Conservation (phyloP, 2,888 invertebrate genomes). For the Dicycla oo region DNA sequence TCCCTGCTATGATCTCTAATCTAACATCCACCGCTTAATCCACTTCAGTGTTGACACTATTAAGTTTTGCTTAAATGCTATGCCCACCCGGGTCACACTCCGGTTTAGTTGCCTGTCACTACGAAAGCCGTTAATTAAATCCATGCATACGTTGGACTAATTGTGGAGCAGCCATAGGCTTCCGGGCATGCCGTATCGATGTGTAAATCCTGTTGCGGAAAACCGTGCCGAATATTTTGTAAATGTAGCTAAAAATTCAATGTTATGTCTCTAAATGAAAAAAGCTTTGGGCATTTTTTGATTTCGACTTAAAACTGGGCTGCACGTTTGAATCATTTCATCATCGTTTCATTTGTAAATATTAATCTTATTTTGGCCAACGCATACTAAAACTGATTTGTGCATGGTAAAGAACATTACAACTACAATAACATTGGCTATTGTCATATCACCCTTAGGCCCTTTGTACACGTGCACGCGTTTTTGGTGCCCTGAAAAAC, state of each 20-base stretch:
- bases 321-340: not conserved
- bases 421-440: not conserved
- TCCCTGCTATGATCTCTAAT: conserved; percentile 7
- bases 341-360: not conserved
- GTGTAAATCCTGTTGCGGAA: conserved; percentile 22
- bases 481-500: too few species aligned
- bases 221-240: conserved; percentile 6
- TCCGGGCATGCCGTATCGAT: conserved; percentile 19
- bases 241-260: not conserved
- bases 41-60: conserved; percentile 17
- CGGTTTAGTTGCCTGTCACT: conserved; percentile 36
- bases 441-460: not conserved
- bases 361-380: not conserved
- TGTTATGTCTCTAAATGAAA: not conserved
- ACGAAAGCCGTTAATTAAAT: conserved; percentile 48
- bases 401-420: not conserved
- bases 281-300: not conserved
- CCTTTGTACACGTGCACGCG: too few species aligned
- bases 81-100: conserved; percentile 18
- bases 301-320: not conserved
- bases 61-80: conserved; percentile 26
- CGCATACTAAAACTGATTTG: not conserved
- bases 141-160: conserved; percentile 50
- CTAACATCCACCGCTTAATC: conserved; percentile 15
- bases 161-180: conserved; percentile 46